Percentiles rank a stretch among this genome's conserved stretches.
Evolutionary conservation across 2,888 invertebrate genomes (phyloP).

Genomic region (Trachelus tabidus): DNA sequence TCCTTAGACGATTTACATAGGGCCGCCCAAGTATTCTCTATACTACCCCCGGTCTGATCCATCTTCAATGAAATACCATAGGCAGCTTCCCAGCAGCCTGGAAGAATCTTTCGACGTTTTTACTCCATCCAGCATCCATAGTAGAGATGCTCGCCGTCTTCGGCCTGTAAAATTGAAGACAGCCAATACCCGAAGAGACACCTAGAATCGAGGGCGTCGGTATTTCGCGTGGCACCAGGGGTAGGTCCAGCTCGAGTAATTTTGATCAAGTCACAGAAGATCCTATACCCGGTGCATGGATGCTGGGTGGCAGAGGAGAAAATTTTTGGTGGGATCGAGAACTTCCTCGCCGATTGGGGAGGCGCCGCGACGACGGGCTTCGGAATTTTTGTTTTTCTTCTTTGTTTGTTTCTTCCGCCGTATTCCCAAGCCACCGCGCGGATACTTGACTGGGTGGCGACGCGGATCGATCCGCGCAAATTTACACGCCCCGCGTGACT

Average conservation of each 20-base stretch:
- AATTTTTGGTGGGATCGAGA: slow-evolving; percentile 21
- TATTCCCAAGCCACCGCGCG: slow-evolving; percentile 39
- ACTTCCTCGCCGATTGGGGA: slow-evolving; percentile 33
- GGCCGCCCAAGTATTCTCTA: not conserved
- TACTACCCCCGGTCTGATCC: not conserved
- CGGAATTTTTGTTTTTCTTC: slow-evolving; percentile 46
- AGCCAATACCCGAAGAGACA: not conserved
- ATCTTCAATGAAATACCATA: not conserved
- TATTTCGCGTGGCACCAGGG: not conserved
- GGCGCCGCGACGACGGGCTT: slow-evolving; percentile 57
- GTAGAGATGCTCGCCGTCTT: not conserved
- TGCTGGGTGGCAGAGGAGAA: not conserved
- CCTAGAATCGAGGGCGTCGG: not conserved
- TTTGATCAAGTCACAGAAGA: not conserved
- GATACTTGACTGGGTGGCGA: slow-evolving; percentile 41
- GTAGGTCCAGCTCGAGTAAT: not conserved
- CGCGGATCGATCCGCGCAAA: slow-evolving; percentile 55
- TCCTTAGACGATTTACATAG: not conserved
- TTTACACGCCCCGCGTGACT: slow-evolving; percentile 48
- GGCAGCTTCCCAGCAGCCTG: not conserved
- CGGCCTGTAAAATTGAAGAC: not conserved
- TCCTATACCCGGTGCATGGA: not conserved
- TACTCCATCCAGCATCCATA: not conserved
- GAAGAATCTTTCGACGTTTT: not conserved
- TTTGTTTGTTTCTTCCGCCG: slow-evolving; percentile 54